Evolutionary conservation across 2,113 vertebrate species (phyloP), one percentile per base, ranked within the genome.

Genomic region (Urocolius indicus): DNA sequence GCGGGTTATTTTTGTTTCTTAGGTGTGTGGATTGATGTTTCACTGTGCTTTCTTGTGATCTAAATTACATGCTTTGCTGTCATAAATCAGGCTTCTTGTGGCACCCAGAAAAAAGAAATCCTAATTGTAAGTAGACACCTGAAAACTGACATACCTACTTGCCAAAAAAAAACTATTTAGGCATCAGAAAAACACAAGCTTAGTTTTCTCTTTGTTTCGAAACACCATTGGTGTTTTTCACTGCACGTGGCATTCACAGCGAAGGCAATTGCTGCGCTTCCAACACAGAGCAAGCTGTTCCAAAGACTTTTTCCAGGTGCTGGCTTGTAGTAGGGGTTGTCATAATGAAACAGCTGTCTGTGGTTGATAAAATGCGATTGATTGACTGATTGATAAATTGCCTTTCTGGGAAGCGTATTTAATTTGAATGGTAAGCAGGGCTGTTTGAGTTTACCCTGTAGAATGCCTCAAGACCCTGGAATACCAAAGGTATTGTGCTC

Each of bases 51-150:
- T 89, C 68, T 76, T 92, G 36, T 77, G 65, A 87, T 49, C 74
- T 83, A 89, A 89, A 78, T 83, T 54, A 89, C 29, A 59, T 84
- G 57, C 41, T 82, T 34, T 92, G 55, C 57, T 90, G 65, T 75
- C 41, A 68, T 57, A 82, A 90, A 68, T 79, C 83, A 94, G 62
- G 54, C 48, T 34, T 85, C 51, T 48, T 79, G 36, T 87, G 66
- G 84, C 66, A 79, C 12, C 27, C n/a, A 74, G 67, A 91, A 90
- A 86, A 95, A 90, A 45, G 27, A 88, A 46, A 84, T 84, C 32
- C 57, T 54, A 62, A 45, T 73, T 75, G 43, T 59, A 90, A 87
- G 68, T 45, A 90, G 29, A 32, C 16, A 74, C 71, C 58, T 80
- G 75, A 90, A 91, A 90, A 72, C 43, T 89, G 85, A 65, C n/a